Evolutionary conservation across 35 echinoderm and acorn worm species (phyloP), one percentile per base, ranked within the genome.

Genomic region (Acanthaster planci): DNA sequence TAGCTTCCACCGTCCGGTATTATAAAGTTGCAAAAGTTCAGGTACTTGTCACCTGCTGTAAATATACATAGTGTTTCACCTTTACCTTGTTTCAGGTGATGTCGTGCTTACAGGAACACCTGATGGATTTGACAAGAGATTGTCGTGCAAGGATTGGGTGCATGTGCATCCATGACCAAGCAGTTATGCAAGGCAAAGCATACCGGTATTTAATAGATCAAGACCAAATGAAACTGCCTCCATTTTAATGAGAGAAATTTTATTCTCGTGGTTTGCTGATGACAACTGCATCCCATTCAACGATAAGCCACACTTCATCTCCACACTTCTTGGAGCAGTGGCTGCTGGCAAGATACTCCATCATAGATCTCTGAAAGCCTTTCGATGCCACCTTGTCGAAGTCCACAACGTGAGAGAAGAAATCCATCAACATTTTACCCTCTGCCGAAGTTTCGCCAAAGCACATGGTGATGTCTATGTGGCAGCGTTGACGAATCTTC

Each of bases 41-140:
- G 12, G 54, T 57, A 57, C 22, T 12, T 57, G 54, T n/a, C 54
- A n/a, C n/a, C n/a, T n/a, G n/a, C n/a, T n/a, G n/a, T n/a, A n/a
- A n/a, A n/a, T n/a, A n/a, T 47, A 47, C 4, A 6, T 47, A 6
- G 4, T 47, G 42, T 47, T 47, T 47, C 42, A 4, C 42, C 12
- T 47, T 47, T 47, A 12, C 42, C 42, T 47, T 47, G 4, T 4
- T 47, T 47, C 79, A 97, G 95, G 91, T 93, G 76, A 52, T 97
- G 55, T 7, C 30, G 26, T 97, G 95, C 78, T 86, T 93, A 37
- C 91, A 99, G 78, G 77, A 86, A 16, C 21, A 93, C 34, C 37
- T 90, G 12, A 78, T 53, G 6, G 78, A 89, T 0, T 32, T 99
- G 22, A 10, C 4, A 8, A 50, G 52, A 0, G 15, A 87, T 9